Conservation (phyloP, 2,797 vertebrate genomes). For the Sphenopsis melanotis region DNA sequence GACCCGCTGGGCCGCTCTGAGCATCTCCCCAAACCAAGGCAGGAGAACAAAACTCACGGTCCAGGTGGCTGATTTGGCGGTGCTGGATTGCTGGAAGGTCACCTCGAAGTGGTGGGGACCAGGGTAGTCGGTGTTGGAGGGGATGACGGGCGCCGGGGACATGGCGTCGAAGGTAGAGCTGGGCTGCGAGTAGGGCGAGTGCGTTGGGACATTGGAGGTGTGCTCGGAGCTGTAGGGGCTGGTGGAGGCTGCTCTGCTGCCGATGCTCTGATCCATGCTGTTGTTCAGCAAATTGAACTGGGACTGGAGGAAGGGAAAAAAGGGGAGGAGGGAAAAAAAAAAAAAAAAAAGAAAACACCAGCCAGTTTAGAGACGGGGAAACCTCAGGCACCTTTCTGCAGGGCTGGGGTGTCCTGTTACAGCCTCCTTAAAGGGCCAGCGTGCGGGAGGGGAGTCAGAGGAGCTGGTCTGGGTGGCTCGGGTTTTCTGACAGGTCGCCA, state of each 20-base stretch:
- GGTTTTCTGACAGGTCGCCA: constrained; percentile 61
- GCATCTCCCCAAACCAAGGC: neutral
- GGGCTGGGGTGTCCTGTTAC: constrained; percentile 84
- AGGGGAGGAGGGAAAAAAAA: constrained; percentile 74
- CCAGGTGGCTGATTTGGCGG: constrained; percentile 98
- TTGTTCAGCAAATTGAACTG: constrained; percentile 98
- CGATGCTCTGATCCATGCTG: constrained; percentile 96
- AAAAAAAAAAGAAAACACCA: constrained; percentile 55
- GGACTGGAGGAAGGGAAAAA: constrained; percentile 83
- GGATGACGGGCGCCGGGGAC: constrained; percentile 94
- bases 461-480: constrained; percentile 9
- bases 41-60: constrained; percentile 85
- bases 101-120: constrained; percentile 95
- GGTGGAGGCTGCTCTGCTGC: constrained; percentile 88
- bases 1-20: fast-evolving
- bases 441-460: neutral
- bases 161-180: constrained; percentile 98
- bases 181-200: constrained; percentile 96
- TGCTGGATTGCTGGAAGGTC: constrained; percentile 99
- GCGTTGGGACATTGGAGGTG: constrained; percentile 89
- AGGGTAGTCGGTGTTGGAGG: constrained; percentile 97
- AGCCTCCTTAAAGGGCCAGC: constrained; percentile 76
- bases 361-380: constrained; percentile 74
- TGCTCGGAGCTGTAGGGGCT: constrained; percentile 97
- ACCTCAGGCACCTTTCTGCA: constrained; percentile 61